Base-by-base conservation (phyloP, 2,888 invertebrate genomes). In the Drosophila pseudotakahashii region DNA sequence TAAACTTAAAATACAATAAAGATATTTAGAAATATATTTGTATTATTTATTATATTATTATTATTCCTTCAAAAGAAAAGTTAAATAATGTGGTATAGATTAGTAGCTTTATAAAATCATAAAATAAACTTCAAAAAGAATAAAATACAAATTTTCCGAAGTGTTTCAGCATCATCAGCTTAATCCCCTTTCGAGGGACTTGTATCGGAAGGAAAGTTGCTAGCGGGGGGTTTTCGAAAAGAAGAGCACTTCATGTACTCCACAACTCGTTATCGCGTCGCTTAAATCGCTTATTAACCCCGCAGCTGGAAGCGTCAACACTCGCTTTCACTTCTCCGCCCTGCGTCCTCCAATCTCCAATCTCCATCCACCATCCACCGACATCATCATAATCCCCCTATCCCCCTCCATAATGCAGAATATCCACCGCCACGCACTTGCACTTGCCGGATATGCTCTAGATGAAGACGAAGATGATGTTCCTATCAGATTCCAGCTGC, bases 401-500 rank as follows among this genome's bases (percentile, higher is more conserved):
- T 11, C 3, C 19, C 48, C 45, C 30, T 11, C 6, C 11, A 5
- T 19, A 9, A 47, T 14, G 7, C 34, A 4, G 36, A 11, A 26
- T 45, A 36, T 36, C 9, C 36, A 41, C 41, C 41, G 41, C 48
- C 64, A 63, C 64, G 64, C 62, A 63, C 50, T 72, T 71, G 75
- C 72, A 67, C 68, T 67, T 73, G 67, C 81, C 88, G 81, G 81
- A 82, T 88, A 88, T 88, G 80, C 80, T 82, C 63, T 54, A 76
- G 81, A 79, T 82, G 81, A 81, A 76, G 81, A 79, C 88, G 88
- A 81, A 76, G 81, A 79, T 82, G 81, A 81, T 79, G 87, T 81
- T 78, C 81, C 81, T 89, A 87, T 84, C 89, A 87, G 85, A 78
- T 84, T 89, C 81, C 89, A 87, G 89, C 85, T 84, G 83, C 84